A percentile compares a stretch with the other conserved stretches of the same genome.
Evolutionary conservation across 2,888 invertebrate genomes (phyloP).

Genomic region (Stegophylla sp.): DNA sequence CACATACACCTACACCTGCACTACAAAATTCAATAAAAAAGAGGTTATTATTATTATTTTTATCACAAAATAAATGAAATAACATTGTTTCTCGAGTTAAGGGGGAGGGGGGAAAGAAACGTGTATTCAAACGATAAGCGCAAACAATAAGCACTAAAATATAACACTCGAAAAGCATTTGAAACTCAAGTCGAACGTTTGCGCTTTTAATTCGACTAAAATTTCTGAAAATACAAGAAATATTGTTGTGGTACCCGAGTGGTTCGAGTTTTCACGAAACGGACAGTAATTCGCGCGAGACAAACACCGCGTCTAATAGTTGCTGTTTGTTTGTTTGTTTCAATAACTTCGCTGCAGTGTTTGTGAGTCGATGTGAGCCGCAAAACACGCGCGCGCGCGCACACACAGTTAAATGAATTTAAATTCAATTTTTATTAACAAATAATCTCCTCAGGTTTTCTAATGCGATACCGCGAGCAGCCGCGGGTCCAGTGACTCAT

Average conservation of each 20-base stretch:
- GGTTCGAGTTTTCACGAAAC: background rate
- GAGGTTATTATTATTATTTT: background rate
- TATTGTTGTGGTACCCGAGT: background rate
- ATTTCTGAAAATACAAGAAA: background rate
- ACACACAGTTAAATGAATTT: no score
- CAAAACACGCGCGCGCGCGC: no score
- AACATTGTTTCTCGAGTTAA: background rate
- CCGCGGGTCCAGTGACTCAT: no score
- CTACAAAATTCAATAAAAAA: background rate
- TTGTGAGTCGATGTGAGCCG: no score
- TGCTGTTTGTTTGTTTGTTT: no score
- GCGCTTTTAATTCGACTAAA: background rate
- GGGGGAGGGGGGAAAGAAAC: background rate
- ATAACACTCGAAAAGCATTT: background rate
- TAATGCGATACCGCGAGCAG: no score
- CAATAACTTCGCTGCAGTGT: no score
- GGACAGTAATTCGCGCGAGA: no score
- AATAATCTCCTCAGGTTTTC: no score
- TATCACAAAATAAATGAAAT: background rate
- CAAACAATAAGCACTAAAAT: slow-evolving; percentile 4
- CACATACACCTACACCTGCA: background rate
- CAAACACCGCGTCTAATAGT: no score
- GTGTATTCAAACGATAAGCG: background rate
- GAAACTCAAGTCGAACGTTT: background rate
- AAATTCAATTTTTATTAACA: no score